Evolutionary conservation across 2,113 vertebrate genomes (phyloP).

Genomic region (Pluvianellus socialis): DNA sequence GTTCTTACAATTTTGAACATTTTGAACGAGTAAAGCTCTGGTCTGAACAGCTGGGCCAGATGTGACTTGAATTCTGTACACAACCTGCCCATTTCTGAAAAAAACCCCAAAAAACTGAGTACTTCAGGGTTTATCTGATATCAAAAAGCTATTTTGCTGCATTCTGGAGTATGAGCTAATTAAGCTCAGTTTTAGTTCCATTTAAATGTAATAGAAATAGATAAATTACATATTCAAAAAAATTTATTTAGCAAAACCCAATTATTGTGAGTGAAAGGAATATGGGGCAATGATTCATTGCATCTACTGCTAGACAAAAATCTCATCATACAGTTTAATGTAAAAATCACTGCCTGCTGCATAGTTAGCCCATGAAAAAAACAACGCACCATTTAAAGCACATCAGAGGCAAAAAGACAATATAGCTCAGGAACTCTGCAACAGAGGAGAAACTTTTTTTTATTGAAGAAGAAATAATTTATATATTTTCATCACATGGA

Average conservation of each 20-base stretch:
- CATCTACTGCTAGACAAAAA: constrained; percentile 8
- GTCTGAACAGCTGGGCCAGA: not conserved
- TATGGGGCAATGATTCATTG: not conserved
- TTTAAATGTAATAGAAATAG: constrained; percentile 20
- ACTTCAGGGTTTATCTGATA: not conserved
- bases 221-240: constrained; percentile 13
- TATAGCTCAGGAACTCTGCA: not conserved
- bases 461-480: not conserved
- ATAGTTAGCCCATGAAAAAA: not conserved
- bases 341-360: constrained; percentile 1
- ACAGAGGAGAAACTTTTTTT: not conserved
- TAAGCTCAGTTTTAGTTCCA: constrained; percentile 5
- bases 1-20: not conserved
- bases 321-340: not conserved
- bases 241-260: constrained; percentile 25
- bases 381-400: not conserved
- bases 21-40: not conserved
- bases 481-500: not conserved
- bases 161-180: not conserved
- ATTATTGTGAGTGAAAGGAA: constrained; percentile 12
- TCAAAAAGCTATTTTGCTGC: not conserved
- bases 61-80: not conserved
- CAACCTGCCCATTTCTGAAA: not conserved
- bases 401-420: not conserved
- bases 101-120: not conserved